phyloP scores from a whole-genome alignment of 2,797 vertebrate genomes.

The Cercopithecus hamlyni region DNA sequence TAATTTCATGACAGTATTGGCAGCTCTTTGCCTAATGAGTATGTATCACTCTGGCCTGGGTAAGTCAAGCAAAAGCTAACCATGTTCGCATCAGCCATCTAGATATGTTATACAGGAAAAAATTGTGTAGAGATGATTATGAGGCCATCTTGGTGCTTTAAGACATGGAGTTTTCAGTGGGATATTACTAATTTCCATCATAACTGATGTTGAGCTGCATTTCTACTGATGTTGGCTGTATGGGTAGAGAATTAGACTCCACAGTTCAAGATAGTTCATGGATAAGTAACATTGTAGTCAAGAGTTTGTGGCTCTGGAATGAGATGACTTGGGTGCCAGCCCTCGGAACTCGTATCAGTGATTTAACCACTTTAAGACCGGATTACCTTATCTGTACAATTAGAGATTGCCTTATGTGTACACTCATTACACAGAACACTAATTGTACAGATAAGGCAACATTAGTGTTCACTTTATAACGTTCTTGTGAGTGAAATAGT shows the following conservation, averaged over 20 bases:
- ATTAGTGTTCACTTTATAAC: neutral
- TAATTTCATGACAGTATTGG: neutral
- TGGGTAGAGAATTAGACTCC: neutral
- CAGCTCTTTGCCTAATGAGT: neutral
- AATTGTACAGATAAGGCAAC: neutral
- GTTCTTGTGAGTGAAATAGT: neutral
- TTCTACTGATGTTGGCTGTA: neutral
- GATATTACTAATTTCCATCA: neutral
- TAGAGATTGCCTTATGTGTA: neutral
- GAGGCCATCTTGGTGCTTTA: neutral
- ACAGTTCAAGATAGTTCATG: neutral
- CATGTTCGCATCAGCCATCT: neutral
- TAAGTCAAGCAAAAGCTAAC: neutral
- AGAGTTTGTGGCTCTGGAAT: neutral
- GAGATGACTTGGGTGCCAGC: neutral
- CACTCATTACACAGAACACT: neutral
- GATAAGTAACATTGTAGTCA: too few species aligned
- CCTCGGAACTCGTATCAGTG: neutral
- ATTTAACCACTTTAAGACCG: neutral
- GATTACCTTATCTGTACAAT: neutral
- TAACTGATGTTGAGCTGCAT: neutral
- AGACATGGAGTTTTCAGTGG: neutral
- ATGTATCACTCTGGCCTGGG: neutral
- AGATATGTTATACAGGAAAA: neutral
- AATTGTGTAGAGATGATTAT: neutral